Base-by-base conservation (phyloP, 2,113 vertebrate genomes). In the Sigmodon hispidus region DNA sequence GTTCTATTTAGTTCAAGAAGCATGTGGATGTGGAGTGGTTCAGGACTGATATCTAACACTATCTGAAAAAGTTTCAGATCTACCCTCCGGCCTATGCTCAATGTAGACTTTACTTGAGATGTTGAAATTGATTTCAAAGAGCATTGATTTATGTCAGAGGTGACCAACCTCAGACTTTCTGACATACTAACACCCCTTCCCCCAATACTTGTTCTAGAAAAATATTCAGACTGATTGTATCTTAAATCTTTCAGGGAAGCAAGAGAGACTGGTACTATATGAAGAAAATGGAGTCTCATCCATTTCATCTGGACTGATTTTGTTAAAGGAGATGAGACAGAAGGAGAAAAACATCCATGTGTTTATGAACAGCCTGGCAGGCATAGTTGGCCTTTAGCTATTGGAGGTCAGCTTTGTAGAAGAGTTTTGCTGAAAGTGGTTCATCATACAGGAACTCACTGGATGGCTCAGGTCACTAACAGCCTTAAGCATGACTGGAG, bases 391-490 rank as follows among this genome's bases (percentile, higher is more conserved):
- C 97, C 91, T 97, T 91, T 50, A 98, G 3, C 99, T 98, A 83
- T 98, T 97, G 61, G 98, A 98, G 88, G 98, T 99, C 40, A 99
- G 91, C 21, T 43, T 43, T 61, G 96, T 98, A 99, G 80, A 99
- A 97, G 21, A 97, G 21, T 69, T 99, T 96, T 99, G 99, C 96
- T 99, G 98, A 0, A 98, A 98, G 95, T 97, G 97, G 0, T 17
- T 97, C 10, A 96, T 97, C 13, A 97, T 1, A 13, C 98, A 96
- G 16, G 96, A 2, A 84, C 96, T 97, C 7, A 97, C 11, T 40
- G 99, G 72, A 73, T 96, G 0, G 31, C 93, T 98, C 29, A 99
- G 95, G 12, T 99, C 98, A 73, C 96, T 97, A 57, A 98, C 97
- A 5, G 98, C 98, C 80, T 98, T 97, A 98, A 98, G 86, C 99